A percentile compares a stretch with the other conserved stretches of the same genome.
Evolutionary conservation across 92 coral and sea anemone genomes (phyloP).

Genomic region (Epizoanthus scotinus): DNA sequence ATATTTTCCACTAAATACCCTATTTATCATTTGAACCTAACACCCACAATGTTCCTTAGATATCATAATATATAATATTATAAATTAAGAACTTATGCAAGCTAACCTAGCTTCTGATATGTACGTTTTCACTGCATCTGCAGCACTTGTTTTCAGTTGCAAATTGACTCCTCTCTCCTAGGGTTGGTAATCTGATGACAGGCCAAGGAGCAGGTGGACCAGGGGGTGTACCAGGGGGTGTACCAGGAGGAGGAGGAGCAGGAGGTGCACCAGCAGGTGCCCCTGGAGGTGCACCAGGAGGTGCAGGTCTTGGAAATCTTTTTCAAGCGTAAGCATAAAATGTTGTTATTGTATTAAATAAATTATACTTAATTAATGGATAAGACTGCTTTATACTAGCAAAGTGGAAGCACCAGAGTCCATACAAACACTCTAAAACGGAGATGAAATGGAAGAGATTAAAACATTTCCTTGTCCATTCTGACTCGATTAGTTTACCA

Average conservation of each 20-base stretch:
- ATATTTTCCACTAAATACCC: too few species aligned
- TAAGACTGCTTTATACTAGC: neutral
- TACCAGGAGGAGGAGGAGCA: constrained; percentile 39
- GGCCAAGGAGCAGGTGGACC: constrained; percentile 37
- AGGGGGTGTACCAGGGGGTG: constrained; percentile 29
- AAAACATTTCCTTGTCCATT: too few species aligned
- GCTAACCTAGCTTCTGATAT: neutral
- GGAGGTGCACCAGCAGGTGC: constrained; percentile 45
- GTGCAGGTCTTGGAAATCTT: constrained; percentile 62
- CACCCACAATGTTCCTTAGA: too few species aligned
- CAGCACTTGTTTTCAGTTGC: neutral
- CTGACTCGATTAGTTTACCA: too few species aligned
- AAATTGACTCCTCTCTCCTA: constrained; percentile 20
- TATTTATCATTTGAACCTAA: too few species aligned
- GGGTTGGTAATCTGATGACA: constrained; percentile 91
- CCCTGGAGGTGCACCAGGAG: constrained; percentile 41
- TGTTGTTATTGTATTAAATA: neutral
- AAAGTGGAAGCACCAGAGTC: too few species aligned
- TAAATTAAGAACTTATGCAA: too few species aligned
- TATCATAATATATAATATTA: too few species aligned
- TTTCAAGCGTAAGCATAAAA: constrained; percentile 78
- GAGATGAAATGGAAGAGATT: too few species aligned
- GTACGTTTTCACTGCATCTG: neutral
- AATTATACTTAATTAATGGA: neutral
- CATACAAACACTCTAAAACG: too few species aligned